Percentiles rank a stretch among this genome's conserved stretches.
Conservation (phyloP, 2,797 vertebrate species). For the Capromys pilorides region DNA sequence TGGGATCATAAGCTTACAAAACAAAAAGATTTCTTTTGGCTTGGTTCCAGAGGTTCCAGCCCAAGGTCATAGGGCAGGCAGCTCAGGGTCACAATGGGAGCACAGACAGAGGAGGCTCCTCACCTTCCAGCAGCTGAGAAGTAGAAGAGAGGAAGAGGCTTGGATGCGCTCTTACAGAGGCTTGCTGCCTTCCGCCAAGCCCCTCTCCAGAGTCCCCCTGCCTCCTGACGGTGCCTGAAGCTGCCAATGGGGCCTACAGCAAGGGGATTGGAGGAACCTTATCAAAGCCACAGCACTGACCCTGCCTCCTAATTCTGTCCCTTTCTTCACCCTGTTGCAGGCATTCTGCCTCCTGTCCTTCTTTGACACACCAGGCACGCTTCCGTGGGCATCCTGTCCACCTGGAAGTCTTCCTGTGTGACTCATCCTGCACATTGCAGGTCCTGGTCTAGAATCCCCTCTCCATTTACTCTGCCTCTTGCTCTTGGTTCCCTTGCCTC, state of each 20-base stretch:
- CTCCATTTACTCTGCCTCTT: too few relatives aligned
- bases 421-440: not conserved
- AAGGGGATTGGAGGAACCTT: not conserved
- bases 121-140: not conserved
- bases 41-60: not conserved
- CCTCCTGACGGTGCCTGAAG: not conserved
- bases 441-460: not conserved
- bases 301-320: not conserved
- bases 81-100: not conserved
- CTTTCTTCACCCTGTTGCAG: not conserved
- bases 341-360: not conserved
- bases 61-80: not conserved
- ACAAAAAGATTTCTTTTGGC: not conserved
- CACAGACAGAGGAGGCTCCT: not conserved
- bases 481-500: not conserved
- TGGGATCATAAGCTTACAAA: not conserved
- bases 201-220: not conserved
- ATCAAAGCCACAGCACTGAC: not conserved
- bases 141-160: not conserved
- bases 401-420: not conserved
- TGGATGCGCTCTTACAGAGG: not conserved
- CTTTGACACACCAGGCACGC: not conserved
- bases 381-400: not conserved
- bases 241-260: not conserved
- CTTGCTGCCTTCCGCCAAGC: not conserved